Evolutionary conservation across 2,113 vertebrate species (phyloP), one percentile per base, ranked within the genome.

Genomic region (Lucifuga dentata): DNA sequence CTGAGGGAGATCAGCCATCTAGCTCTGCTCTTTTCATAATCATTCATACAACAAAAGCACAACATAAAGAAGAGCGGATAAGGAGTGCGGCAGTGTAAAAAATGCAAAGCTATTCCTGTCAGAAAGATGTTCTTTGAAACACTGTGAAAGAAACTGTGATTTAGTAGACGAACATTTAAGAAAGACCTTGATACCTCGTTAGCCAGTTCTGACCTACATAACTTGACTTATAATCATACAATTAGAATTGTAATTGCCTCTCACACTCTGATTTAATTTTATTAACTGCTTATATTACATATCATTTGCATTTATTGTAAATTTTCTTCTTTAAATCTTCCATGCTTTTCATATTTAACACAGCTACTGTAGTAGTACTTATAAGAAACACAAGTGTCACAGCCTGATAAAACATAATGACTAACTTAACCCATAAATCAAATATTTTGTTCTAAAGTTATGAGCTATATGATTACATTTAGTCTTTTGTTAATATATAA

Each of bases 21-120:
- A 32, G 35, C 44, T 39, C 56, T 44, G 50, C n/a, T 39, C 24
- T 26, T 55, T 62, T 62, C 29, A 26, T 51, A 15, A 72, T 73
- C 32, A 70, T 33, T 68, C 41, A 45, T 68, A 70, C 40, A 70
- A 56, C 29, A 77, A 56, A 29, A 72, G 55, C 12, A 21, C 26
- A 38, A 67, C 41, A n/a, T 33, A 51, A 20, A 49, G 41, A 70
- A 46, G 58, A 36, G 39, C 17, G 32, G 44, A 79, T 57, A 19
- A 52, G 19, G 32, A 56, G 38, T 3, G 7, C 13, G n/a, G 16
- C 16, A 16, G 11, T 41, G 17, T 35, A 51, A 52, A 40, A 40
- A 72, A 62, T 23, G 16, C 35, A 52, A 68, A 72, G 29, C 36
- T 33, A 8, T 7, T 52, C 59, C 45, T 76, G 64, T 73, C 11